These are phyloP conservation scores for Telmatochromis brachygnathus DNA, from an alignment of 2,113 vertebrate genomes.

Conservation along the genomic window DNA sequence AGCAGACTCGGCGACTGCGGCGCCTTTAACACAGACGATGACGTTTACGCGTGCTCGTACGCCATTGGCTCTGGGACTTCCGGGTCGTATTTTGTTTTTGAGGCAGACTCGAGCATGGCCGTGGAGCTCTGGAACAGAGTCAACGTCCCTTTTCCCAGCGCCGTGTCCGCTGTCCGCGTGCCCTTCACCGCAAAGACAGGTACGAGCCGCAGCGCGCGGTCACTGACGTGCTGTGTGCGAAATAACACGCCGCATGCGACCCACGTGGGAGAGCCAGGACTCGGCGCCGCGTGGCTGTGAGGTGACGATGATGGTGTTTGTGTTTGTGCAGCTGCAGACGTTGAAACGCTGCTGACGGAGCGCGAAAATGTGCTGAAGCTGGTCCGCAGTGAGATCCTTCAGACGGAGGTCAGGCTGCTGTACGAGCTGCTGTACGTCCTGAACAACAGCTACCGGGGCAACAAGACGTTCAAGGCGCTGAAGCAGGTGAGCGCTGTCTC, in stretches of 20 bases:
- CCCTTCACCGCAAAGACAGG: constrained; percentile 14
- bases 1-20: not conserved
- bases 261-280: not conserved
- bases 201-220: not conserved
- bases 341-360: not conserved
- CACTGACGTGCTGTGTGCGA: not conserved
- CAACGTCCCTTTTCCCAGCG: constrained; percentile 30
- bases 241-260: accelerated
- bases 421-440: constrained; percentile 59
- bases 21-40: constrained; percentile 13
- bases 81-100: not conserved
- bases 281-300: not conserved
- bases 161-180: constrained; percentile 1
- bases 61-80: constrained; percentile 27
- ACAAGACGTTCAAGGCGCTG: constrained; percentile 60
- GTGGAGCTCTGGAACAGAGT: constrained; percentile 39
- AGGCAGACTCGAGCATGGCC: constrained; percentile 14
- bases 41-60: not conserved
- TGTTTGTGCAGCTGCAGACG: not conserved
- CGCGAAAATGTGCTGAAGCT: constrained; percentile 35
- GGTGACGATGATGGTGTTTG: not conserved
- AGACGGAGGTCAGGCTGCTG: constrained; percentile 64
- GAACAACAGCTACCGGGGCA: constrained; percentile 54
- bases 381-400: constrained; percentile 48
- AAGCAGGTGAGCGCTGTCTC: constrained; percentile 57